Conservation (phyloP, 2,113 vertebrate genomes). For the Solenodon paradoxus region DNA sequence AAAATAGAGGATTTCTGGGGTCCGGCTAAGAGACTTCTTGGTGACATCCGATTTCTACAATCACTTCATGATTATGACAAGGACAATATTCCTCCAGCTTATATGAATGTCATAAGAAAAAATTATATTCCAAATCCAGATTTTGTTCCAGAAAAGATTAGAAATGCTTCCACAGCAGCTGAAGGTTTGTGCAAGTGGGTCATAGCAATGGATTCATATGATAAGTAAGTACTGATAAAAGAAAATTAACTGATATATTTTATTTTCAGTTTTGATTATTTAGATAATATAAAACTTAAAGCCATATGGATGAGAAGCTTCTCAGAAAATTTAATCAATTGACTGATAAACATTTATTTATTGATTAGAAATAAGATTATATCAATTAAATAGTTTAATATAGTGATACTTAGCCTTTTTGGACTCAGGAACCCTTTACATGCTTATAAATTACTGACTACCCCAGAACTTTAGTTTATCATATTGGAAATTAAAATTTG, state of each 20-base stretch:
- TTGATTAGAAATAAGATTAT: not conserved
- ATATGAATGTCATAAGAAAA: constrained; percentile 89
- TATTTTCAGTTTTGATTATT: not conserved
- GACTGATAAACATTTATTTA: not conserved
- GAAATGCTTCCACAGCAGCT: constrained; percentile 91
- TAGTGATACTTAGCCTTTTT: not conserved
- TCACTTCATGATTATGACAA: constrained; percentile 94
- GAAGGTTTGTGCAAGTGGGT: constrained; percentile 95
- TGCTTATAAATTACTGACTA: not conserved
- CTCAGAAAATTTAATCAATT: not conserved
- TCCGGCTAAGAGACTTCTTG: constrained; percentile 92
- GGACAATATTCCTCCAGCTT: constrained; percentile 89
- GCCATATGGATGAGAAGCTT: not conserved
- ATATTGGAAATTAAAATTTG: constrained; percentile 4
- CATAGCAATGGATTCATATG: constrained; percentile 92
- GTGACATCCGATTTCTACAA: constrained; percentile 92
- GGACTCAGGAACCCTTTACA: not conserved
- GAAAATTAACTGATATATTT: not conserved
- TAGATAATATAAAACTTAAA: not conserved
- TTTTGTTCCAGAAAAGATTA: constrained; percentile 93
- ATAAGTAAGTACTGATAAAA: constrained; percentile 81
- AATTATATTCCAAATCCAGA: constrained; percentile 93
- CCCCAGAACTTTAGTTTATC: not conserved
- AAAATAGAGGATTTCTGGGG: constrained; percentile 95
- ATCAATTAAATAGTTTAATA: not conserved